Evolutionary conservation across 2,797 vertebrate genomes (phyloP).

Genomic region (Gastrophryne carolinensis): DNA sequence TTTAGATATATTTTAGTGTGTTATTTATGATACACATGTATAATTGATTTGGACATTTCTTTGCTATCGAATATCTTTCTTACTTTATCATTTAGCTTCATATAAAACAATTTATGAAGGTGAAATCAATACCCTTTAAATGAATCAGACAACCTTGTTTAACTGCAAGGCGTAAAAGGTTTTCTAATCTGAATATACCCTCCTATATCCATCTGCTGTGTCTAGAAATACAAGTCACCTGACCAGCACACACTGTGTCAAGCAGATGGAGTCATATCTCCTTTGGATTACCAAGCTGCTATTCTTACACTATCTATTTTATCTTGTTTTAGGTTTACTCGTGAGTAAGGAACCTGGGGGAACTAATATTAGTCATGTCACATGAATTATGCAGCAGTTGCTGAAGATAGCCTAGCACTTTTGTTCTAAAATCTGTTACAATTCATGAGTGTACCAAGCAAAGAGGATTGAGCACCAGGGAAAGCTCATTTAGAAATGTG

Average conservation of each 20-base stretch:
- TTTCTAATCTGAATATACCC: slow-evolving; percentile 72
- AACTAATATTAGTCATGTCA: slow-evolving; percentile 56
- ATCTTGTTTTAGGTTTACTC: slow-evolving; percentile 48
- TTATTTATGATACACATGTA: too few species aligned
- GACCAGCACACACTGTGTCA: slow-evolving; percentile 56
- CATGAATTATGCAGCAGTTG: slow-evolving; percentile 28
- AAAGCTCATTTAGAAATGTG: neutral
- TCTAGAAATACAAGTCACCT: slow-evolving; percentile 58
- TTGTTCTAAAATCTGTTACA: neutral
- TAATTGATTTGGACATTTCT: too few species aligned
- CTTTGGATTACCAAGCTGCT: slow-evolving; percentile 34
- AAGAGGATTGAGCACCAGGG: neutral
- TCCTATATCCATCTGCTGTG: slow-evolving; percentile 69
- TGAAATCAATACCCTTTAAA: slow-evolving; percentile 56
- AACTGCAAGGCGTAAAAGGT: slow-evolving; percentile 62
- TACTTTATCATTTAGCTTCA: too few species aligned
- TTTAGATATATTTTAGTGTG: too few species aligned
- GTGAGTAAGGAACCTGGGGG: slow-evolving; percentile 51
- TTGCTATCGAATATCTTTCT: too few species aligned
- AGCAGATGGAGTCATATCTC: slow-evolving; percentile 59
- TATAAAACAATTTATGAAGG: neutral
- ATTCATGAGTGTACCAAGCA: neutral
- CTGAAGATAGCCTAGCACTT: neutral
- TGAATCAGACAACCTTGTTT: slow-evolving; percentile 65
- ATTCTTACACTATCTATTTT: slow-evolving; percentile 53